A percentile compares a stretch with the other conserved stretches of the same genome.
Conservation (phyloP, 2,797 vertebrate species). For the Urosaurus nigricauda region DNA sequence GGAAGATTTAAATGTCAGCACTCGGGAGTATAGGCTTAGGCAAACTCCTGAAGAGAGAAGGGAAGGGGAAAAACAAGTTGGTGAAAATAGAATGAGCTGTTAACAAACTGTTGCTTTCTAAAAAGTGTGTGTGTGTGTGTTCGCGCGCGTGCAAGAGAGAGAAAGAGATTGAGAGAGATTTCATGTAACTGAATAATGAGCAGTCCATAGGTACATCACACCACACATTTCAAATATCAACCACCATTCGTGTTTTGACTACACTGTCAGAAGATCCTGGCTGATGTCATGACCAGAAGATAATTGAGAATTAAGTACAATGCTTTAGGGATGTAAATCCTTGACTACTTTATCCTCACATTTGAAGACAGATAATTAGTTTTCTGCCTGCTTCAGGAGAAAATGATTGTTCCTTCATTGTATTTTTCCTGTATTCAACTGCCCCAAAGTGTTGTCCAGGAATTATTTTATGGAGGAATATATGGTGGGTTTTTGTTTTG, state of each 20-base stretch:
- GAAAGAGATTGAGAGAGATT: neutral
- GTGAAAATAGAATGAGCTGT: neutral
- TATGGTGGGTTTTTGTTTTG: no score
- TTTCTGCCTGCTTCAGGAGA: no score
- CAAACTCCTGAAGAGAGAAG: neutral
- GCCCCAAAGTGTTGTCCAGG: neutral
- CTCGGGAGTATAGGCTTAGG: conserved; percentile 15
- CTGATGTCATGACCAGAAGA: conserved; percentile 19
- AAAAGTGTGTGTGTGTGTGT: neutral
- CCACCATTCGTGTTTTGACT: conserved; percentile 22
- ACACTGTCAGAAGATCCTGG: conserved; percentile 6
- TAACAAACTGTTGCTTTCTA: neutral
- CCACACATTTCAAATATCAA: conserved; percentile 20
- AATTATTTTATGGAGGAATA: no score
- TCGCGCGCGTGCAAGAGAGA: neutral
- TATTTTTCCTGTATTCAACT: no score
- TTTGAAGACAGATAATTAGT: no score
- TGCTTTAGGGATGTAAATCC: neutral
- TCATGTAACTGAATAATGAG: neutral
- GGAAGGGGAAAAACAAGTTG: neutral
- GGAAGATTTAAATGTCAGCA: conserved; percentile 29
- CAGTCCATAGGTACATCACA: neutral
- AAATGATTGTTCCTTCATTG: no score
- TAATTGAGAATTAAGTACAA: conserved; percentile 20
- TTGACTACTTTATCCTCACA: no score